Base-by-base conservation (phyloP, 2,797 vertebrate genomes). In the Halcyon smyrnensis region DNA sequence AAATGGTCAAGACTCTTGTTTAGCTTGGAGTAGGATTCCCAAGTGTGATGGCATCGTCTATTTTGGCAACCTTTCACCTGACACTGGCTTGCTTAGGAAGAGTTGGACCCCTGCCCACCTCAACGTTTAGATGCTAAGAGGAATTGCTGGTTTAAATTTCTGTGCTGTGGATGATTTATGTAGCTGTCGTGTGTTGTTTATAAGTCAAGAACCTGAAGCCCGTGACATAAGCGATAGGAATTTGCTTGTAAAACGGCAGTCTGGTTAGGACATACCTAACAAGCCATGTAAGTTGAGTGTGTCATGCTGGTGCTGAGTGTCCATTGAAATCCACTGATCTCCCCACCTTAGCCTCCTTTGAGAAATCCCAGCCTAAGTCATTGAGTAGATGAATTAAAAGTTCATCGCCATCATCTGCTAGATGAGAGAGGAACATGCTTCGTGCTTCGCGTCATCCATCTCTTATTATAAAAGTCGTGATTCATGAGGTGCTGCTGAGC, bases 191-290 rank as follows among this genome's bases (percentile, higher is more conserved):
- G 2, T 24, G 27, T 53, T 87, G 27, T 79, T 84, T 51, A 7
- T 48, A 77, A 73, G n/a, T 59, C 34, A 51, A 54, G 68, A 89
- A 46, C n/a, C 46, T 3, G 0, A 71, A 86, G 45, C 34, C n/a
- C 78, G 8, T 84, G 80, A 81, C 37, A 51, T 48, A 53, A 78
- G 23, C 0, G 4, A 15, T 8, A 59, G 24, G 77, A 88, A 90
- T 90, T 80, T 20, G 7, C 68, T 70, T 77, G 51, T 84, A 70
- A 95, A 90, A 57, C 43, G n/a, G 48, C 56, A 67, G 50, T 86
- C 45, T 90, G 53, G 30, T 48, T 43, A 88, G 80, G 45, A 80
- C 51, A 85, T 43, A 79, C 11, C 37, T 43, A 43, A 43, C 16
- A 50, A 43, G 83, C 56, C 32, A 34, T 39, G 8, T 16, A 74